Percentiles rank a stretch among this genome's conserved stretches.
Conservation (phyloP, 1,140 invertebrate genomes). For the Ganaspis sp. region DNA sequence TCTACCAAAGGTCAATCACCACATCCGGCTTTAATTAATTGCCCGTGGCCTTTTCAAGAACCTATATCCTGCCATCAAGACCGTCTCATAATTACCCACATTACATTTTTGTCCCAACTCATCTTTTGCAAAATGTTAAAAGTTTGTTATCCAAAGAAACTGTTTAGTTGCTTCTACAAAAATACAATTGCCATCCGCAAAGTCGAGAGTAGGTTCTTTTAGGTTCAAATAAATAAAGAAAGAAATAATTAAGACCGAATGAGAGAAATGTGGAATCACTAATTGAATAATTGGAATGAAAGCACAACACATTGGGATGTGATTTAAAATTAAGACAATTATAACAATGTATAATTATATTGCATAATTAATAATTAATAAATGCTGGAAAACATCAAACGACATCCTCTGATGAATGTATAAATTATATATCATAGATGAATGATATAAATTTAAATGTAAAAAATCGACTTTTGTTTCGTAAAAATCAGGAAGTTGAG, state of each 20-base stretch:
- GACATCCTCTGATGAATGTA: no score
- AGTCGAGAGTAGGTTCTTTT: no score
- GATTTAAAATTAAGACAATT: neutral
- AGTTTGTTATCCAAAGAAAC: neutral
- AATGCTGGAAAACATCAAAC: no score
- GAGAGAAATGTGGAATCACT: no score
- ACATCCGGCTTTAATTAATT: conserved; percentile 72
- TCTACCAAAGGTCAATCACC: conserved; percentile 66
- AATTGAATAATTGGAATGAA: no score
- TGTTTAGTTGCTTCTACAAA: no score
- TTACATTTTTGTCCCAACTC: neutral
- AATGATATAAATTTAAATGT: neutral
- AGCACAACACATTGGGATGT: no score
- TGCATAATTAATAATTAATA: no score
- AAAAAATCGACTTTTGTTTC: neutral
- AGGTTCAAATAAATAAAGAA: no score
- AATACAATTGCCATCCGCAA: no score
- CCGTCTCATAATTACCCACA: neutral
- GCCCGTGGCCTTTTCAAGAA: conserved; percentile 65
- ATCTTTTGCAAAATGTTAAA: neutral
- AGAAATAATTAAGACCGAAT: no score
- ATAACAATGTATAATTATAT: neutral
- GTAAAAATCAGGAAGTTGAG: conserved; percentile 2
- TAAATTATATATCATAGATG: no score
- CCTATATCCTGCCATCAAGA: conserved; percentile 58